Base-by-base conservation (phyloP, 2,888 invertebrate genomes). In the Nasonia oneida region DNA sequence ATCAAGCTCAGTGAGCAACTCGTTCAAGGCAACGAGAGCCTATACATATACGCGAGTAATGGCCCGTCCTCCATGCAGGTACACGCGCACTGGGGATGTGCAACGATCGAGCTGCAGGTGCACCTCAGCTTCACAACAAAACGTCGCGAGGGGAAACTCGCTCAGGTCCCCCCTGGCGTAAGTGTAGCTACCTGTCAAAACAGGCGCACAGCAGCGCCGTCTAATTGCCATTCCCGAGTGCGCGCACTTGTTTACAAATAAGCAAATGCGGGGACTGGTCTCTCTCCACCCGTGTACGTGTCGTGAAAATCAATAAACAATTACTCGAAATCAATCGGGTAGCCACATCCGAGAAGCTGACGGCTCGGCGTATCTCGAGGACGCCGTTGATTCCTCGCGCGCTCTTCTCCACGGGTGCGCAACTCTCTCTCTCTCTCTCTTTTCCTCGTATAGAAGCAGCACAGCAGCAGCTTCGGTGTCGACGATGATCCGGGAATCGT, bases 251-350 rank as follows among this genome's bases (percentile, higher is more conserved):
- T 82, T 82, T 82, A 76, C 82, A 76, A 82, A 76, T 82, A 76
- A 82, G 82, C 76, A 76, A 82, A 75, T 47, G 53, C 37, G 37
- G n/a, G 42, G 39, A n/a, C 23, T 74, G n/a, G 8, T 18, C 57
- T 57, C 57, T 57, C 29, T 29, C 29, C 1, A 0, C 29, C 29
- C 29, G 29, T 29, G 73, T 76, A 76, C 76, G 70, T 76, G 76
- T 82, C 23, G 47, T 14, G 76, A 83, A 86, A 76, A 84, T 71
- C 78, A 81, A 86, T 86, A 81, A 74, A 81, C 70, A 86, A 85
- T 87, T 87, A 87, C 87, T 83, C 53, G 81, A 73, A 80, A 85
- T 85, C 84, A 83, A 83, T 87, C 77, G 79, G 83, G 85, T 80
- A 85, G 87, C 87, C 87, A 87, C 87, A 87, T 87, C 77, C 85